Percentiles rank a stretch among this genome's conserved stretches.
These are phyloP conservation scores for Elmis aenea DNA, from an alignment of 2,888 invertebrate species.

Conservation along the genomic window DNA sequence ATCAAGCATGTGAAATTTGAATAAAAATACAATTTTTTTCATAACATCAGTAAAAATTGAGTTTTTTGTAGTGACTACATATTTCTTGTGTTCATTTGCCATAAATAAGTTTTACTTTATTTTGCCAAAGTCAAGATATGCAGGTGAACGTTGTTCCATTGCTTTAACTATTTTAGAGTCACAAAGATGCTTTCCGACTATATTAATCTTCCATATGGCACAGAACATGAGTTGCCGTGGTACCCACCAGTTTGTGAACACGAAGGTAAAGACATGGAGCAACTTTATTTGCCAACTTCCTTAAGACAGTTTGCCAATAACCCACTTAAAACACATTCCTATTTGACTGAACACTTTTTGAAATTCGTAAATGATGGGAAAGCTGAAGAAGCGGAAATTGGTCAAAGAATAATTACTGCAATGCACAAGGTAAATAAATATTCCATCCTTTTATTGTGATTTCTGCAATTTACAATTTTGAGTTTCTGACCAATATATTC, in stretches of 20 bases:
- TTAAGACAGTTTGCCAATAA: conserved; percentile 33
- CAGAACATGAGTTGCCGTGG: conserved; percentile 70
- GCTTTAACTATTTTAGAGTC: conserved; percentile 45
- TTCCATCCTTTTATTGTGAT: no score
- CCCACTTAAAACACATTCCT: conserved; percentile 32
- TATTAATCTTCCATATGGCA: conserved; percentile 56
- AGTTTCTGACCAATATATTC: no score
- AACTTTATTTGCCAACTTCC: conserved; percentile 39
- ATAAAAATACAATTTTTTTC: no score
- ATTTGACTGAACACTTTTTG: conserved; percentile 37
- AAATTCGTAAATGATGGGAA: conserved; percentile 42
- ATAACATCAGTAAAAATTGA: no score
- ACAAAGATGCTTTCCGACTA: conserved; percentile 55
- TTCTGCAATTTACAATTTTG: no score
- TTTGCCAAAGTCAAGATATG: no score
- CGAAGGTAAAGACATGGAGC: conserved; percentile 32
- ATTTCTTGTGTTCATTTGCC: no score
- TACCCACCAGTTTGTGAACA: conserved; percentile 65
- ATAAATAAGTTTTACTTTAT: neutral
- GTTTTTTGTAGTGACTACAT: no score
- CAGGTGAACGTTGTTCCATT: no score
- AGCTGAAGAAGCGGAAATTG: conserved; percentile 65
- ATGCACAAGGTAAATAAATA: conserved; percentile 59
- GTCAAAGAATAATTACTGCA: conserved; percentile 69
- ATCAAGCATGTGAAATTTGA: no score